A percentile compares a stretch with the other conserved stretches of the same genome.
These are phyloP conservation scores for Sebastes trivittatus DNA, from an alignment of 2,797 vertebrate species.

Conservation along the genomic window DNA sequence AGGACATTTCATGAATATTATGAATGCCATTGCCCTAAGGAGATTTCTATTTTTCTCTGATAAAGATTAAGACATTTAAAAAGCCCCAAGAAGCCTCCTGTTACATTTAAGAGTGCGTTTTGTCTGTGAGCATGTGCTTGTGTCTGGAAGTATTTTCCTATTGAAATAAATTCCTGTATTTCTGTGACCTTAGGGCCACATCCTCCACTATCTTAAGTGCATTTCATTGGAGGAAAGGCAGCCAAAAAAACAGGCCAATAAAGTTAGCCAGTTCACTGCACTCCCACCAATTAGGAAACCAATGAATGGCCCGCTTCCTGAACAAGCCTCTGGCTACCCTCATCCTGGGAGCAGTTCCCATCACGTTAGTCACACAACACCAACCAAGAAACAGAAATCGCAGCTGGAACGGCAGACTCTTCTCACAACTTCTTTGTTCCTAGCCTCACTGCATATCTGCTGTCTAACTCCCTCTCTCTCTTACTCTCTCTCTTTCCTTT, in stretches of 20 bases:
- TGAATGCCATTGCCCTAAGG: not conserved
- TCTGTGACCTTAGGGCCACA: slow-evolving; percentile 27
- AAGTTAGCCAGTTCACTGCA: slow-evolving; percentile 49
- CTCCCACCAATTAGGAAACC: slow-evolving; percentile 62
- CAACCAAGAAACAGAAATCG: slow-evolving; percentile 25
- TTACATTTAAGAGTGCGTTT: slow-evolving; percentile 7
- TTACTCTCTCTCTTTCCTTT: not conserved
- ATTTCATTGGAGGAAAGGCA: slow-evolving; percentile 27
- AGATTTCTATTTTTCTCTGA: slow-evolving; percentile 11
- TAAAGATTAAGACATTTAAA: slow-evolving; percentile 26
- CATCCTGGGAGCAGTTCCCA: slow-evolving; percentile 41
- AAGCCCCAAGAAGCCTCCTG: not conserved
- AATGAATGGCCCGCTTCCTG: slow-evolving; percentile 36
- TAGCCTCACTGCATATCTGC: not conserved
- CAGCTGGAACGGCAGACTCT: not conserved
- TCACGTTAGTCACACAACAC: slow-evolving; percentile 59
- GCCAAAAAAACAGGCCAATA: slow-evolving; percentile 36
- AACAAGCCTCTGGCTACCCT: slow-evolving; percentile 56
- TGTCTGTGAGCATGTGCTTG: not conserved
- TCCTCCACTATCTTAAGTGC: slow-evolving; percentile 28
- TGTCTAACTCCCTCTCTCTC: not conserved
- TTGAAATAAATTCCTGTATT: slow-evolving; percentile 27
- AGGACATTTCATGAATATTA: slow-evolving; percentile 11
- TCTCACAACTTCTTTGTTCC: not conserved
- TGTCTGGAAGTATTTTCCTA: slow-evolving; percentile 20